These are phyloP conservation scores for Galbula dea DNA, from an alignment of 2,113 vertebrate genomes.

Conservation along the genomic window DNA sequence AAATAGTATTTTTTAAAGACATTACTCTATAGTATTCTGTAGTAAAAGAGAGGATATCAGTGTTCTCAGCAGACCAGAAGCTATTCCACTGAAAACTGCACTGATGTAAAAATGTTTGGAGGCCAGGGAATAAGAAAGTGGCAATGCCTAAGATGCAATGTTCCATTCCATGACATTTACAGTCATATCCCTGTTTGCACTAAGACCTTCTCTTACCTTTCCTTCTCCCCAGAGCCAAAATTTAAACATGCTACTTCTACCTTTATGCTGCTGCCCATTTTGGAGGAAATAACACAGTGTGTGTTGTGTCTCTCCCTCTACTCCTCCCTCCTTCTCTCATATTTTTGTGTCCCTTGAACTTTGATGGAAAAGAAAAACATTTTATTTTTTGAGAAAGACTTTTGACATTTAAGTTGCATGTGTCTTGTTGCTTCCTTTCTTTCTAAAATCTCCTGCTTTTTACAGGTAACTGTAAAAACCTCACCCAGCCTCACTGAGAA, in stretches of 20 bases:
- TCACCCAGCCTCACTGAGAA: not conserved
- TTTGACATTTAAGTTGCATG: not conserved
- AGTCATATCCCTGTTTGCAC: not conserved
- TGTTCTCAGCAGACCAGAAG: not conserved
- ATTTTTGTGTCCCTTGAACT: not conserved
- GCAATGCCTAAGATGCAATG: not conserved
- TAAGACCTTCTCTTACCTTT: not conserved
- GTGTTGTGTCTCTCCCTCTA: too few relatives aligned
- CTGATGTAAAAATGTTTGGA: not conserved
- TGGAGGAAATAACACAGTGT: not conserved
- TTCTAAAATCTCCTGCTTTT: not conserved
- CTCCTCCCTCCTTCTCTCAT: not conserved
- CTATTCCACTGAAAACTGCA: not conserved
- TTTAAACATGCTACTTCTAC: not conserved
- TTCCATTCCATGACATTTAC: not conserved
- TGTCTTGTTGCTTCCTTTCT: not conserved
- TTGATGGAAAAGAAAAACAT: not conserved
- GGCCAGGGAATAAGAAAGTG: not conserved
- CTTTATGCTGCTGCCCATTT: not conserved
- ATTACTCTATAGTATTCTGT: not conserved
- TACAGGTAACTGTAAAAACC: not conserved
- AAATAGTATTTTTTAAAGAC: too few relatives aligned
- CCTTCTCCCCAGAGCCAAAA: not conserved
- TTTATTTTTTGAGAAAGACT: not conserved
- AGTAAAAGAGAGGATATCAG: not conserved